These are phyloP conservation scores for Acanthopleura granulata DNA, from an alignment of 2,888 invertebrate species.

Conservation along the genomic window DNA sequence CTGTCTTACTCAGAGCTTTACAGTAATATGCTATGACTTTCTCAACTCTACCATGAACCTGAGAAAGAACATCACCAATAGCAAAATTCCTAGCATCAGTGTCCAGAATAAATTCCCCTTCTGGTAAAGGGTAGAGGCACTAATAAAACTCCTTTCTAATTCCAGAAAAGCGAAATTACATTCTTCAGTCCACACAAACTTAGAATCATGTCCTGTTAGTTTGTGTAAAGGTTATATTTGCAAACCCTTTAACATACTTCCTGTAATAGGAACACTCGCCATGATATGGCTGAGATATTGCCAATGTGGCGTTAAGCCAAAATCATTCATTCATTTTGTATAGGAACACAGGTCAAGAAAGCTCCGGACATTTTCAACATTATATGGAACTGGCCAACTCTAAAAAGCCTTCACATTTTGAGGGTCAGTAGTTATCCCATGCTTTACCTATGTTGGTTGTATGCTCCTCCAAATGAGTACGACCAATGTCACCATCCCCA, in stretches of 20 bases:
- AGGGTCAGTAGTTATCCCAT: slow-evolving; percentile 23
- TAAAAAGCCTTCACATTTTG: slow-evolving; percentile 15
- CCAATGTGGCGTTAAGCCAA: too few relatives aligned
- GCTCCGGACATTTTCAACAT: background rate
- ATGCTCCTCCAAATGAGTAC: background rate
- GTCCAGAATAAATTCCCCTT: slow-evolving; percentile 8
- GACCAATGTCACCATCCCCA: slow-evolving; percentile 20
- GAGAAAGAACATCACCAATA: background rate
- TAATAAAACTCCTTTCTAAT: background rate
- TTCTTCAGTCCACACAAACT: slow-evolving; percentile 13
- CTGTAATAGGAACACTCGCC: background rate
- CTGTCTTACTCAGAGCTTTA: background rate
- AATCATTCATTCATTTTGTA: too few relatives aligned
- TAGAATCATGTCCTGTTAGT: background rate
- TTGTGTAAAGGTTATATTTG: background rate
- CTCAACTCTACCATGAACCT: background rate
- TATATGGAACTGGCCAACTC: background rate
- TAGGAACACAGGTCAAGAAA: background rate
- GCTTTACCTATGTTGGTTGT: slow-evolving; percentile 14
- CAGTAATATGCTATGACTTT: background rate
- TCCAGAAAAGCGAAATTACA: background rate
- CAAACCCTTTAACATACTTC: background rate
- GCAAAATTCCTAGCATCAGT: background rate
- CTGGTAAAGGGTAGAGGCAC: background rate
- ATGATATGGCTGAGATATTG: too few relatives aligned